Evolutionary conservation across 2,888 invertebrate species (phyloP).

Genomic region (Drosophila ustulata): DNA sequence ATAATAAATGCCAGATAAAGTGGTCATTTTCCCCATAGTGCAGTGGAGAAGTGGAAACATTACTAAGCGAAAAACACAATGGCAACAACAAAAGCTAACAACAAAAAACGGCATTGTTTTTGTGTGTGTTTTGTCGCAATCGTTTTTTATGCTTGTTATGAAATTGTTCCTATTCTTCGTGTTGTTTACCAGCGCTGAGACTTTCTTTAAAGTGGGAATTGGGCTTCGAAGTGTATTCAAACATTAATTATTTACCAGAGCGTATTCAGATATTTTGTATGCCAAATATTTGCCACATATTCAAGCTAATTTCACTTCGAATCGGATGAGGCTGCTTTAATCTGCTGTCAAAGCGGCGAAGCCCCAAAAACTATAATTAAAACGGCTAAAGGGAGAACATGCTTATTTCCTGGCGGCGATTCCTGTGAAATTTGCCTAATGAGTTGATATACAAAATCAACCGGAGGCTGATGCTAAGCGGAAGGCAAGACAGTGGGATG

Average conservation of each 20-base stretch:
- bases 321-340: too few species aligned
- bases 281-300: too few species aligned
- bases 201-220: neutral
- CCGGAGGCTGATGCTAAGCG: neutral
- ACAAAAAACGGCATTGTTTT: conserved; percentile 59
- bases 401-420: neutral
- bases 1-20: too few species aligned
- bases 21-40: too few species aligned
- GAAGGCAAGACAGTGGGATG: too few species aligned
- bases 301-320: too few species aligned
- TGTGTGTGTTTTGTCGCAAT: conserved; percentile 15
- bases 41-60: conserved; percentile 25
- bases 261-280: too few species aligned
- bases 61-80: conserved; percentile 29
- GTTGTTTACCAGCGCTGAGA: neutral
- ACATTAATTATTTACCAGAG: too few species aligned
- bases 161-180: neutral
- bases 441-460: conserved; percentile 6
- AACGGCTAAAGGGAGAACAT: neutral
- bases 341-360: neutral
- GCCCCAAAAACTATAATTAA: neutral
- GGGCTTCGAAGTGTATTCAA: too few species aligned
- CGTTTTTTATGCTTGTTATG: conserved; percentile 5
- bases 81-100: neutral
- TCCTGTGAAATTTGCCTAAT: conserved; percentile 13